Conservation (phyloP, 1,140 invertebrate genomes). For the Drosophila kanapiae region DNA sequence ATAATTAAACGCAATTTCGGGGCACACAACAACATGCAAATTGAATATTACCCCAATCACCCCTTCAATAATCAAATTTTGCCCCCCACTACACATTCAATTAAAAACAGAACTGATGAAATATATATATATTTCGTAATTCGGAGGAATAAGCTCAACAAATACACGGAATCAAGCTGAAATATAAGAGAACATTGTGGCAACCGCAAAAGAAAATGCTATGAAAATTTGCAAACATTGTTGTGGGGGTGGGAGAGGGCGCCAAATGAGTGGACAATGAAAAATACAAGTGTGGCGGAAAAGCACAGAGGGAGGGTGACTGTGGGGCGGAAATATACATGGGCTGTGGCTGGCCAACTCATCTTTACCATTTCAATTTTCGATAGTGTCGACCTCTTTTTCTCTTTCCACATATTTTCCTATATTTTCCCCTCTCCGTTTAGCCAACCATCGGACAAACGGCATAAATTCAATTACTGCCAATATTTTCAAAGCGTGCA, state of each 20-base stretch:
- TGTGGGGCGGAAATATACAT: background rate
- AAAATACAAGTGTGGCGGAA: constrained; percentile 5
- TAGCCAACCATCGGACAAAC: constrained; percentile 18
- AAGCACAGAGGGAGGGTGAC: background rate
- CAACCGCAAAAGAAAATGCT: constrained; percentile 27
- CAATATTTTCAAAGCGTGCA: constrained; percentile 71
- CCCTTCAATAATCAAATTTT: constrained; percentile 21
- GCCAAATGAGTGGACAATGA: constrained; percentile 43
- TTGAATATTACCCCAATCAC: constrained; percentile 1
- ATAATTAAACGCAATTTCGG: constrained; percentile 12
- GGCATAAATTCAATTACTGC: constrained; percentile 77
- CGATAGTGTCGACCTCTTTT: constrained; percentile 35
- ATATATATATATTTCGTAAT: constrained; percentile 54
- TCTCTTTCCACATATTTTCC: constrained; percentile 6
- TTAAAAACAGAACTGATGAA: constrained; percentile 53
- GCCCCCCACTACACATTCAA: constrained; percentile 27
- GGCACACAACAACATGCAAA: background rate
- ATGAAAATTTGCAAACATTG: constrained; percentile 20
- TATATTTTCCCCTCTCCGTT: background rate
- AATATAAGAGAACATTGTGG: constrained; percentile 47
- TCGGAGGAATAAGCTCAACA: constrained; percentile 14
- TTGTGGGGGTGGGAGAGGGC: background rate
- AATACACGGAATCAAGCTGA: constrained; percentile 20
- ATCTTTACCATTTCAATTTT: constrained; percentile 72
- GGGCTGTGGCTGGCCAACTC: constrained; percentile 47